Percentiles rank a stretch among this genome's conserved stretches.
Conservation (phyloP, 2,888 invertebrate genomes). For the Helicoverpa assulta region DNA sequence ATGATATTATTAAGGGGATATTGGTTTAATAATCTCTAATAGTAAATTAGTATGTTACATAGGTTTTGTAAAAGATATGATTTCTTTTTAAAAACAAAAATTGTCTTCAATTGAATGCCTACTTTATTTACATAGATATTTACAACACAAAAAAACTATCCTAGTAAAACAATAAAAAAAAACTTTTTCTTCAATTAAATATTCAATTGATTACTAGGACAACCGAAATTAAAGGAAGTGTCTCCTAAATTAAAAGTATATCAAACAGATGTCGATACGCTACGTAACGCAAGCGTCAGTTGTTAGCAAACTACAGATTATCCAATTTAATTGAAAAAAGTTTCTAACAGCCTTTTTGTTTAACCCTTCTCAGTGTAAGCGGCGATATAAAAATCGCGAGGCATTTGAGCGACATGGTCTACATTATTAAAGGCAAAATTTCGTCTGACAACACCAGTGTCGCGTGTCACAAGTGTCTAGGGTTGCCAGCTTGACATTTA, state of each 20-base stretch:
- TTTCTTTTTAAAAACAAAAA: too few species aligned
- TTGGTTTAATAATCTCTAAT: too few species aligned
- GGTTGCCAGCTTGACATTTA: slow-evolving; percentile 18
- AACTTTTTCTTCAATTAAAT: too few species aligned
- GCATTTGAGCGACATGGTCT: slow-evolving; percentile 29
- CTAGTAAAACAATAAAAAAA: too few species aligned
- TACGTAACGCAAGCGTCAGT: background rate
- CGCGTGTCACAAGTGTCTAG: slow-evolving; percentile 22
- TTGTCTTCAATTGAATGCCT: too few species aligned
- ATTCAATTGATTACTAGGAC: background rate
- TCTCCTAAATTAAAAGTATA: background rate
- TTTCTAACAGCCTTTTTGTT: background rate
- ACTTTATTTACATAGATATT: too few species aligned
- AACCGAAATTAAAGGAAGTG: background rate
- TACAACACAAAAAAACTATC: too few species aligned
- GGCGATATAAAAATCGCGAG: slow-evolving; percentile 5
- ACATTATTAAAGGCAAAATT: slow-evolving; percentile 48
- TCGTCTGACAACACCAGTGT: slow-evolving; percentile 17
- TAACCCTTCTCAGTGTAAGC: background rate
- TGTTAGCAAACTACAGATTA: background rate
- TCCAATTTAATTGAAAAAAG: background rate
- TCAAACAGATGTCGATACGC: background rate
- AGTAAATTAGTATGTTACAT: too few species aligned
- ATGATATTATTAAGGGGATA: background rate
- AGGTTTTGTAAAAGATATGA: too few species aligned